Evolutionary conservation across 2,888 invertebrate species (phyloP).

Genomic region (Noctua janthe): DNA sequence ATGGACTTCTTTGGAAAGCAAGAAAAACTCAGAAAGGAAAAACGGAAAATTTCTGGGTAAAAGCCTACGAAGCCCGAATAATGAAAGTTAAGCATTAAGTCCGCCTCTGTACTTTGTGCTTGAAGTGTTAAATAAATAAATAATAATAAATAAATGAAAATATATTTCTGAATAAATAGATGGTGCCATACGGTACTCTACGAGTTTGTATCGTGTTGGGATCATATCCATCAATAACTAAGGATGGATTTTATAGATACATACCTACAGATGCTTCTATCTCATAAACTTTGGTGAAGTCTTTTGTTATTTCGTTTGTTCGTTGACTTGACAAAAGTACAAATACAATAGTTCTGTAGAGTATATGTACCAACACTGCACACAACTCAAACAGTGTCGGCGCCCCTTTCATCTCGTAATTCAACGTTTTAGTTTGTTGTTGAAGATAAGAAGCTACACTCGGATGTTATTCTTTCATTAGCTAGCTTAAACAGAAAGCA

Average conservation of each 20-base stretch:
- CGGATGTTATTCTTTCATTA: constrained; percentile 38
- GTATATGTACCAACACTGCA: background rate
- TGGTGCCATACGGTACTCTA: background rate
- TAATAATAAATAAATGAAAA: no score
- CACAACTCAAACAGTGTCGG: constrained; percentile 9
- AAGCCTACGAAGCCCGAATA: background rate
- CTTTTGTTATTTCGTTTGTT: background rate
- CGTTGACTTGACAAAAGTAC: background rate
- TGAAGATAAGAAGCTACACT: constrained; percentile 15
- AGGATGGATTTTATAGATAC: background rate
- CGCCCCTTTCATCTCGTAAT: constrained; percentile 11
- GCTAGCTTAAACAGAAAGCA: constrained; percentile 20
- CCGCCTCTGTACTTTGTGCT: no score
- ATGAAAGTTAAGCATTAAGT: no score
- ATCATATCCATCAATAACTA: background rate
- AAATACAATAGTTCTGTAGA: background rate
- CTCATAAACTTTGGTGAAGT: background rate
- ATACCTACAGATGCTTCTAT: background rate
- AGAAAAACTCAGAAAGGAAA: background rate
- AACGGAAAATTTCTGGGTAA: background rate
- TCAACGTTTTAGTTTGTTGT: constrained; percentile 24
- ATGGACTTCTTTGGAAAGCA: background rate
- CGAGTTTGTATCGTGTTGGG: background rate
- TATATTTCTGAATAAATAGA: background rate
- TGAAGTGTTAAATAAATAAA: no score